Conservation (phyloP, 2,113 vertebrate genomes). For the Cyanoliseus patagonus region DNA sequence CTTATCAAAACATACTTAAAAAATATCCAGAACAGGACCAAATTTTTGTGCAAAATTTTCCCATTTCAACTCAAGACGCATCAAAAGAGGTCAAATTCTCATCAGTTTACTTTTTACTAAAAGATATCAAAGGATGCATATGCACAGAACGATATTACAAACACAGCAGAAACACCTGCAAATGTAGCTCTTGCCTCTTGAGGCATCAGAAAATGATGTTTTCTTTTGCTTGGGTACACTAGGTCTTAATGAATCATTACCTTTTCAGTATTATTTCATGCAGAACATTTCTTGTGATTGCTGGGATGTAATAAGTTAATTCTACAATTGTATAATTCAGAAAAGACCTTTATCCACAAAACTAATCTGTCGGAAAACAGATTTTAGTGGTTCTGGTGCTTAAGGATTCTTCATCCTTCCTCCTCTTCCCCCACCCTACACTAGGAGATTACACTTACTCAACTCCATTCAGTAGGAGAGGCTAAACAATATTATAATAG, state of each 20-base stretch:
- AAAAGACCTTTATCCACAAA: neutral
- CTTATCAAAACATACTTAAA: neutral
- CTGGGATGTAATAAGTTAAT: neutral
- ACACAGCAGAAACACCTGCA: neutral
- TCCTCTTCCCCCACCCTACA: accelerated
- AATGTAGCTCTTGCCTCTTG: neutral
- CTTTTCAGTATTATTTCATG: neutral
- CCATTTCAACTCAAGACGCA: accelerated
- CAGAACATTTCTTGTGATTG: neutral
- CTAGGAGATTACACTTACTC: neutral
- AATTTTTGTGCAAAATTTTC: neutral
- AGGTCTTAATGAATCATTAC: neutral
- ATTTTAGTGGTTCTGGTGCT: neutral
- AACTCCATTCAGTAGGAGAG: neutral
- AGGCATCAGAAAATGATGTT: neutral
- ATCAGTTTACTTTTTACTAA: neutral
- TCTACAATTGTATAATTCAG: neutral
- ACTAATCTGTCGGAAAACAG: neutral
- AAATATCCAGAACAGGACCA: neutral
- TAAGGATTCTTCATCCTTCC: neutral
- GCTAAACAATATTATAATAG: neutral
- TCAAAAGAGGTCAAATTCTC: neutral
- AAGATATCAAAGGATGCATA: neutral
- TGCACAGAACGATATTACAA: neutral
- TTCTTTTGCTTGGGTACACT: neutral